Percentiles rank a stretch among this genome's conserved stretches.
These are phyloP conservation scores for Syngnathus floridae DNA, from an alignment of 2,113 vertebrate species.

Conservation along the genomic window DNA sequence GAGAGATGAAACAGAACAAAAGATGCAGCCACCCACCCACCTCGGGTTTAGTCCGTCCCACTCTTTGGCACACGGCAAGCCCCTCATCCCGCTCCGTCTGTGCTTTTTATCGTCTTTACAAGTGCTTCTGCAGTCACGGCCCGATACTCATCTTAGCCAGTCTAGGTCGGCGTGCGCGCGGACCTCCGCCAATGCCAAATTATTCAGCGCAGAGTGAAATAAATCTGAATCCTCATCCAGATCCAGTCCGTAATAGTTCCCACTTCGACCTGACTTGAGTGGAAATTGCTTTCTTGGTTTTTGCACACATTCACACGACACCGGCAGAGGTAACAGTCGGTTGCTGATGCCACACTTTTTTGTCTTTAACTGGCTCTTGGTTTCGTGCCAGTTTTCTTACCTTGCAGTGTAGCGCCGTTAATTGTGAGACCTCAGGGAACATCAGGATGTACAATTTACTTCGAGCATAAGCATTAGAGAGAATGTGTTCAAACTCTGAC, in stretches of 20 bases:
- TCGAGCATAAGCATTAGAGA: background rate
- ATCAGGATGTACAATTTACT: background rate
- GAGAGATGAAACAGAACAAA: constrained; percentile 36
- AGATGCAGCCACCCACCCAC: constrained; percentile 54
- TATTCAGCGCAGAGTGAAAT: background rate
- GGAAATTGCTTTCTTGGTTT: background rate
- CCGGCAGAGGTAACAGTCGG: background rate
- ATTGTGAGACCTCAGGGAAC: background rate
- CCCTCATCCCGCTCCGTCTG: background rate
- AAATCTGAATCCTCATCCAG: background rate
- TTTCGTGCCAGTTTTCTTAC: background rate
- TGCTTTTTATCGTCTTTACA: background rate
- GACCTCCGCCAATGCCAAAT: background rate
- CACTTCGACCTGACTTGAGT: background rate
- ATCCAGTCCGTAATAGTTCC: background rate
- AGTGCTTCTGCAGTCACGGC: background rate
- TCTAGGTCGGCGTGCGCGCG: background rate
- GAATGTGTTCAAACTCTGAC: background rate
- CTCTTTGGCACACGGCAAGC: constrained; percentile 35
- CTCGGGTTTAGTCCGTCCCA: constrained; percentile 60
- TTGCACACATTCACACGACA: background rate
- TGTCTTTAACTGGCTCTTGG: background rate
- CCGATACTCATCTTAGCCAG: background rate
- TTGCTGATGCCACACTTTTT: background rate
- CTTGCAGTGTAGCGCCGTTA: background rate